These are phyloP conservation scores for Gymnothorax javanicus DNA, from an alignment of 2,797 vertebrate species.

Conservation along the genomic window DNA sequence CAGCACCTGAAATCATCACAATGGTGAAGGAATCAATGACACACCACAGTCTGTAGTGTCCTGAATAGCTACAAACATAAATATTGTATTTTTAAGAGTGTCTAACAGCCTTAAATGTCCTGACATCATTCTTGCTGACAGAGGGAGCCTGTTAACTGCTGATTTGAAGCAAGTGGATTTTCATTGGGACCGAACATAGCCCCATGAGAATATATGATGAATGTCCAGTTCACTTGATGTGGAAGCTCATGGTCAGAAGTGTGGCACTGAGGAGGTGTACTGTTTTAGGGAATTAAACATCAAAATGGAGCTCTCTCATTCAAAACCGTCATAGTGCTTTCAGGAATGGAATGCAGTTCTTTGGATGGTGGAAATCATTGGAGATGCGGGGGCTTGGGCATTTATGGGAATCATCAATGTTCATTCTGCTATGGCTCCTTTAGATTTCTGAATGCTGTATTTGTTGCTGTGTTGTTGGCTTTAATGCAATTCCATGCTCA, in stretches of 20 bases:
- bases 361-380: background rate
- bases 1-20: constrained; percentile 58
- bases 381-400: background rate
- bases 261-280: background rate
- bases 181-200: background rate
- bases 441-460: background rate
- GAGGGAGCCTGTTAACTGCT: background rate
- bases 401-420: background rate
- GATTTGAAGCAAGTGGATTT: background rate
- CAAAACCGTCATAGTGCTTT: background rate
- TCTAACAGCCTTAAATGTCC: background rate
- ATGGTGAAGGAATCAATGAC: constrained; percentile 57
- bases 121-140: background rate
- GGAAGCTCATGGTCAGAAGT: background rate
- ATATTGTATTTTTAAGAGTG: constrained; percentile 60
- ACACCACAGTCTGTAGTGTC: constrained; percentile 65
- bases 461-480: background rate
- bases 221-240: background rate
- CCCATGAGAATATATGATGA: background rate
- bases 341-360: background rate
- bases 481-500: background rate
- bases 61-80: constrained; percentile 66
- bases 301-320: background rate
- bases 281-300: background rate
- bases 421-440: background rate